Evolutionary conservation across 2,888 invertebrate genomes (phyloP).

Genomic region (Hemicrepidius hirtus): DNA sequence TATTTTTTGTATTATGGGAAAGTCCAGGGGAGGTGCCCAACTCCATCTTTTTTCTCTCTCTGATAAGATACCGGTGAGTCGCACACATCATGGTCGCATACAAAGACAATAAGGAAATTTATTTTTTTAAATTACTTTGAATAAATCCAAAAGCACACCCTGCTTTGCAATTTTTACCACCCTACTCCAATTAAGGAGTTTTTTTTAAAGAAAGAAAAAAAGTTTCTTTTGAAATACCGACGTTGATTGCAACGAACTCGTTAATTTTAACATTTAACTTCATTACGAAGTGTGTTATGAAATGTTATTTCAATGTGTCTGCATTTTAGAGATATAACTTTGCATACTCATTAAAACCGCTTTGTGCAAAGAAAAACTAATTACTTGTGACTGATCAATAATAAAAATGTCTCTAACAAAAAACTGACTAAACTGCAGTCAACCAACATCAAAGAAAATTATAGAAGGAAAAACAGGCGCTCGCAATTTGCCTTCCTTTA

Average conservation of each 20-base stretch:
- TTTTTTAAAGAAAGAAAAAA: not conserved
- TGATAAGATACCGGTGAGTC: too few species aligned
- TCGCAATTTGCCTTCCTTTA: not conserved
- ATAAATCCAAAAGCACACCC: too few species aligned
- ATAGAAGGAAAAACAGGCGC: constrained; percentile 1
- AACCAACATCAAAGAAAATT: constrained; percentile 6
- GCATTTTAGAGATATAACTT: constrained; percentile 6
- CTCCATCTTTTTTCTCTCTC: too few species aligned
- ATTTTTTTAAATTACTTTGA: too few species aligned
- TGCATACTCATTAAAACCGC: constrained; percentile 21
- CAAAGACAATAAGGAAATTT: too few species aligned
- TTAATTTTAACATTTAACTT: constrained; percentile 23
- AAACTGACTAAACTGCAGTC: constrained; percentile 1
- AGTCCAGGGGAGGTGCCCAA: too few species aligned
- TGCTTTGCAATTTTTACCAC: too few species aligned
- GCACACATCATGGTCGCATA: too few species aligned
- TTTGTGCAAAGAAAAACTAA: constrained; percentile 9
- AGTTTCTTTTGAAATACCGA: not conserved
- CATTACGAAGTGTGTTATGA: not conserved
- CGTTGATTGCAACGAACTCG: constrained; percentile 10
- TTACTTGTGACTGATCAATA: constrained; percentile 15
- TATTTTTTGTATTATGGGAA: too few species aligned
- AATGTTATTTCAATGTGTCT: constrained; percentile 1
- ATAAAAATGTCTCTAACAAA: not conserved
- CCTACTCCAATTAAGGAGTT: not conserved